Base-by-base conservation (phyloP, 2,797 vertebrate genomes). In the Clamator glandarius region DNA sequence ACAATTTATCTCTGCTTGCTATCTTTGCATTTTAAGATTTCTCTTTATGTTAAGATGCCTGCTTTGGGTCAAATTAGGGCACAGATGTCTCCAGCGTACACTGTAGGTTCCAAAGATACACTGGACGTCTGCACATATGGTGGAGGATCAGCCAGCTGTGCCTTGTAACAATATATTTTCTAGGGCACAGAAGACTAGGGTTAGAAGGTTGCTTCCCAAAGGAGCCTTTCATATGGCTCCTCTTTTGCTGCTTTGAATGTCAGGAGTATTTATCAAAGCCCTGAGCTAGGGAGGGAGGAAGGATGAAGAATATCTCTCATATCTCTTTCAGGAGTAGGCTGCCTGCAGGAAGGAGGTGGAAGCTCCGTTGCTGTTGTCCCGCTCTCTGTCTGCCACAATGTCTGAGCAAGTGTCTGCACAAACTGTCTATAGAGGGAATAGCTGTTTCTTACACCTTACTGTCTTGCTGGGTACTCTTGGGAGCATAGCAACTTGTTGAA, bases 71-170 rank as follows among this genome's bases (percentile, higher is more conserved):
- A 58, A 8, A 54, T 24, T 15, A 70, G 84, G 82, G 82, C 89
- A 87, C 79, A 61, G 84, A 61, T 74, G 83, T 87, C 81, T 58
- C n/a, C 84, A 26, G 68, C 0, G 3, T 19, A 17, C 18, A 2
- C 41, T 7, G 46, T 39, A 59, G 64, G 82, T 91, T 64, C 94
- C 93, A 72, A 62, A 73, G 92, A 59, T 35, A 13, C 33, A 8
- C 91, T 41, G 88, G 72, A 73, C 92, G 83, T 84, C 57, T 93
- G 94, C 92, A 72, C 82, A 68, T 28, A 29, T 1, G 44, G 67
- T 8, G 11, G 48, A 41, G 89, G 57, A 64, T 73, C 91, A 74
- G 89, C 89, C 93, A 94, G 95, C 93, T 94, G 92, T 68, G 75
- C 89, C 20, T 7, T 9, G 82, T 10, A 77, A 24, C 84, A 28